phyloP scores from a whole-genome alignment of 1,140 invertebrate genomes.

The Drosophila saltans region DNA sequence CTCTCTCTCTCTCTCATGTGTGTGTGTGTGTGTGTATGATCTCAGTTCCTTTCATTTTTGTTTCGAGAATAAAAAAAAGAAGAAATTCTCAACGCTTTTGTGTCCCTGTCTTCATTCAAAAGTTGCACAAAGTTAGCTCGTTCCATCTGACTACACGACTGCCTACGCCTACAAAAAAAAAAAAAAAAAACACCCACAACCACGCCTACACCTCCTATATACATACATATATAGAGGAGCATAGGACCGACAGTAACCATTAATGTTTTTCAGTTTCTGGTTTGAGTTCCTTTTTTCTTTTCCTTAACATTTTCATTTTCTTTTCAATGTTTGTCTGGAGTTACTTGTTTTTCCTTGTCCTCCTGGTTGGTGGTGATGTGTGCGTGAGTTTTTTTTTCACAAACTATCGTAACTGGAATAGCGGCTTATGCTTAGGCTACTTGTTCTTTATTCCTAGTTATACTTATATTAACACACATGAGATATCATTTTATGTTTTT shows the following conservation, averaged over 20 bases:
- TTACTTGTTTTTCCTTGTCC: neutral
- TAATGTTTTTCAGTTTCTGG: constrained; percentile 38
- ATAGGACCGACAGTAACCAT: neutral
- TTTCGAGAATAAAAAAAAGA: constrained; percentile 41
- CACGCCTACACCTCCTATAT: constrained; percentile 9
- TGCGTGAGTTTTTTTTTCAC: neutral
- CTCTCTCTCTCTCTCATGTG: constrained; percentile 11
- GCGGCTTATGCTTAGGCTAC: no score
- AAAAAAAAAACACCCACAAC: neutral
- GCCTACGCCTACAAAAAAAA: neutral
- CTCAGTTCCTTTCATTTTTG: constrained; percentile 64
- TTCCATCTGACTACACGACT: neutral
- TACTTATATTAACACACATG: no score
- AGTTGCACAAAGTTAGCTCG: constrained; percentile 35
- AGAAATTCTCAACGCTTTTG: constrained; percentile 66
- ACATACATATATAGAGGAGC: neutral
- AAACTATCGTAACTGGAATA: neutral
- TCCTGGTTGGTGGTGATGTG: constrained; percentile 31
- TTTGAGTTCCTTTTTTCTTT: neutral
- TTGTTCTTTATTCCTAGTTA: no score
- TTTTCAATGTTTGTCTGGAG: constrained; percentile 10
- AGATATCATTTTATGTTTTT: no score
- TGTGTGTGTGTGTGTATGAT: constrained; percentile 30
- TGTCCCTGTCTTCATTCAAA: constrained; percentile 79
- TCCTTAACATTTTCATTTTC: constrained; percentile 9